Conservation (phyloP, 2,113 vertebrate species). For the Danio rerio region DNA sequence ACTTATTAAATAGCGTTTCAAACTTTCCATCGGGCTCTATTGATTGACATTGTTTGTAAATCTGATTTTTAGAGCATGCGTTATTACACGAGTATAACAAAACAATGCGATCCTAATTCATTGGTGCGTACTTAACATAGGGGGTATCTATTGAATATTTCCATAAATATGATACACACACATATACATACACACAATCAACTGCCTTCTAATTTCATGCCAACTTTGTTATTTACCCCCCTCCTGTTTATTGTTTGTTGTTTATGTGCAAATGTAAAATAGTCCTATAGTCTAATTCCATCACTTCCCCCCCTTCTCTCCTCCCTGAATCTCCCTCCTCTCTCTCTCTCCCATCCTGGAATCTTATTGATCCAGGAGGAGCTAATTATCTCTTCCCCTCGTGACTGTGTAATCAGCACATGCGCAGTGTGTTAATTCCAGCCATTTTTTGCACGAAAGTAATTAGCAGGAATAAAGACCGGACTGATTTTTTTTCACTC, state of each 20-base stretch:
- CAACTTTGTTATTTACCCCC: not conserved
- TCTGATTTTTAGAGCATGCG: not conserved
- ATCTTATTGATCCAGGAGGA: conserved; percentile 99
- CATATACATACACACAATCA: no score
- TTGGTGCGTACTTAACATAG: not conserved
- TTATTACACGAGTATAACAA: not conserved
- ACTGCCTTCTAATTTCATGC: not conserved
- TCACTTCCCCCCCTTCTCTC: conserved; percentile 72
- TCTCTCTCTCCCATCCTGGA: conserved; percentile 87
- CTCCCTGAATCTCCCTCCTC: conserved; percentile 74
- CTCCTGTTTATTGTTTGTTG: conserved; percentile 68
- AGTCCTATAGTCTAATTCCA: conserved; percentile 63
- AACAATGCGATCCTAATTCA: not conserved
- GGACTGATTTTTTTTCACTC: conserved; percentile 94
- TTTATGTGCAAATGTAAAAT: conserved; percentile 38
- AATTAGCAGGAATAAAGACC: conserved; percentile 99
- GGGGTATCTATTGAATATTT: not conserved
- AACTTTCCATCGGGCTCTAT: not conserved
- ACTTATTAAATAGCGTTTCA: not conserved
- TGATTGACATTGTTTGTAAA: not conserved
- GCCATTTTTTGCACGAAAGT: conserved; percentile 99
- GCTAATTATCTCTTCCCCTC: conserved; percentile 99
- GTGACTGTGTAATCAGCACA: conserved; percentile 99
- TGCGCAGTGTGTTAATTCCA: conserved; percentile 99
- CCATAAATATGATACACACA: not conserved